A percentile compares a stretch with the other conserved stretches of the same genome.
phyloP scores from a whole-genome alignment of 2,113 vertebrate species.

The Quiscalus mexicanus region DNA sequence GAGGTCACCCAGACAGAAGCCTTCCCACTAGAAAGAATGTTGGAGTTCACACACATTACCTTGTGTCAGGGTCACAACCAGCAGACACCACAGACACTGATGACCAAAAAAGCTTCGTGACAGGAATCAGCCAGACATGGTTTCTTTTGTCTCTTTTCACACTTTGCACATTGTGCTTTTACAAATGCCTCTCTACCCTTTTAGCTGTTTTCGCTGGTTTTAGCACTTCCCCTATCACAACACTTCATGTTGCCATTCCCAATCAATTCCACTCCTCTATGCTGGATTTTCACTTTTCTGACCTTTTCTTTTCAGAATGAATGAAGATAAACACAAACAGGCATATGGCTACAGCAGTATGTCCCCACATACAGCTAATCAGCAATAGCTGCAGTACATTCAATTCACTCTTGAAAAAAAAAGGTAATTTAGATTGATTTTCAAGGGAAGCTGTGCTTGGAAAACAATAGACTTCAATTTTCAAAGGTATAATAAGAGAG shows the following conservation, averaged over 20 bases:
- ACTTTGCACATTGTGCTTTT: neutral
- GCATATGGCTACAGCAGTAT: neutral
- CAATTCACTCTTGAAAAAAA: neutral
- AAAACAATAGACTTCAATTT: neutral
- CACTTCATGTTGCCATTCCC: neutral
- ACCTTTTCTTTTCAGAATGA: slow-evolving; percentile 13
- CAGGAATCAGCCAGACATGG: neutral
- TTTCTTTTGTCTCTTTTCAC: slow-evolving; percentile 35
- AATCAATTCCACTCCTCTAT: neutral
- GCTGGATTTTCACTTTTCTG: neutral
- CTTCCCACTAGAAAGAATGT: neutral
- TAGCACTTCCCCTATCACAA: slow-evolving; percentile 9
- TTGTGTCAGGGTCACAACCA: neutral
- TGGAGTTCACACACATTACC: fast-evolving
- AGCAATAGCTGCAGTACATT: neutral
- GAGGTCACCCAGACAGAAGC: neutral
- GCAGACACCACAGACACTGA: fast-evolving
- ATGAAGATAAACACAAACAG: neutral
- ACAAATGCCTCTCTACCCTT: neutral
- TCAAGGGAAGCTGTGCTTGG: neutral
- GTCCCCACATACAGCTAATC: neutral
- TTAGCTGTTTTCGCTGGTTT: neutral
- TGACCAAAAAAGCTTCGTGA: neutral
- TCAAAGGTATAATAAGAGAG: neutral
- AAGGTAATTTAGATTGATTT: slow-evolving; percentile 8